Evolutionary conservation across 1,140 invertebrate genomes (phyloP).

Genomic region (Stratiolaelaps scimitus): DNA sequence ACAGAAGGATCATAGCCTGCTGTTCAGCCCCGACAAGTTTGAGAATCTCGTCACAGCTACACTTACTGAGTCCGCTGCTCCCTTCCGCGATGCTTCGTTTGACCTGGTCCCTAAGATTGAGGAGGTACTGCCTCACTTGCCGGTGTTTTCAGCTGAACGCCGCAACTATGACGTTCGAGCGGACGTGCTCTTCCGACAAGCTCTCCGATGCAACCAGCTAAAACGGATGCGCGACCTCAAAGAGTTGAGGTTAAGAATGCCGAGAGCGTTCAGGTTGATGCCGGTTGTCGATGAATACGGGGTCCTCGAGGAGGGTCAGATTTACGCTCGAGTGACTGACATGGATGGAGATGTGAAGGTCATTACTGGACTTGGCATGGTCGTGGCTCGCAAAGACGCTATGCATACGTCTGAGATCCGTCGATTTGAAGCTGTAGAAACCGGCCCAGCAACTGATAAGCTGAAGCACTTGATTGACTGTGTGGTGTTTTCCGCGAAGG

Average conservation of each 20-base stretch:
- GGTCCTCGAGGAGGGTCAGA: background rate
- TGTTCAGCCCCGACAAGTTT: background rate
- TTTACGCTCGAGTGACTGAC: background rate
- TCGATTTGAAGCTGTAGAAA: background rate
- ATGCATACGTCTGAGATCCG: background rate
- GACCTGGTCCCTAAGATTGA: background rate
- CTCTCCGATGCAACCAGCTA: background rate
- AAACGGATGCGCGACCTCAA: background rate
- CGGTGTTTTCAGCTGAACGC: background rate
- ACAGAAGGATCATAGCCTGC: background rate
- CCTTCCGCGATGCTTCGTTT: background rate
- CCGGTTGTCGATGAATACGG: constrained; percentile 19
- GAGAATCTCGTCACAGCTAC: background rate
- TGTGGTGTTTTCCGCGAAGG: background rate
- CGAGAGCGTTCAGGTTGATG: background rate
- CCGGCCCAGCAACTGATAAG: background rate
- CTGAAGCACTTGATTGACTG: background rate
- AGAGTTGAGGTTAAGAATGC: background rate
- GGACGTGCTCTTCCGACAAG: constrained; percentile 13
- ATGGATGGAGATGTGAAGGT: background rate
- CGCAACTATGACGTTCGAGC: background rate
- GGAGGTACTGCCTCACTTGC: background rate
- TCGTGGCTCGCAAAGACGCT: constrained; percentile 12
- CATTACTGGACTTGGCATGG: background rate
- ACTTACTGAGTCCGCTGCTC: background rate